Percentiles rank a stretch among this genome's conserved stretches.
Conservation (phyloP, 2,113 vertebrate genomes). For the Nycticryphes semicollaris region DNA sequence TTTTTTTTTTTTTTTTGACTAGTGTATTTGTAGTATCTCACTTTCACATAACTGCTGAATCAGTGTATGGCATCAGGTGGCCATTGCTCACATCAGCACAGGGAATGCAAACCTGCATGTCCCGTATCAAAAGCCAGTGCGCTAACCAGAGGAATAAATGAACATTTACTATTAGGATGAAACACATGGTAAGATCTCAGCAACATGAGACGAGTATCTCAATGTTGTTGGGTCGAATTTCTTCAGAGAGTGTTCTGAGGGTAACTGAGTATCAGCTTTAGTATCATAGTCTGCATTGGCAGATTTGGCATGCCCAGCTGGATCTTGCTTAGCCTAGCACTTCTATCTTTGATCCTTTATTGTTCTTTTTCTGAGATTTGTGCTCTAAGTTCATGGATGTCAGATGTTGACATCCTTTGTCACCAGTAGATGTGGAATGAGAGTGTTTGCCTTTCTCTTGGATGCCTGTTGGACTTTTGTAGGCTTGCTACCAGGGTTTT, state of each 20-base stretch:
- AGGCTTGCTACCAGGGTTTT: neutral
- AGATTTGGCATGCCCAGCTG: neutral
- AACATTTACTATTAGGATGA: neutral
- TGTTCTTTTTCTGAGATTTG: neutral
- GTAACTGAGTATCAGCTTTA: neutral
- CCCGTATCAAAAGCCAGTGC: neutral
- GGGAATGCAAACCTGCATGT: neutral
- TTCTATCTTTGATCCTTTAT: neutral
- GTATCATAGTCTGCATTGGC: neutral
- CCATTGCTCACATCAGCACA: neutral
- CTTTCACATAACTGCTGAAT: neutral
- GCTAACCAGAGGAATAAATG: neutral
- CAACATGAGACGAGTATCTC: neutral
- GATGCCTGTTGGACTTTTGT: neutral
- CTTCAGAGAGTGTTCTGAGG: neutral
- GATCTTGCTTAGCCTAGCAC: neutral
- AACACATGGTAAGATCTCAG: neutral
- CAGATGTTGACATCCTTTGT: neutral
- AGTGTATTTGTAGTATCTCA: neutral
- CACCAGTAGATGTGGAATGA: neutral
- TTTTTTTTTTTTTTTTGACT: no score
- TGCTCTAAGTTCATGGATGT: neutral
- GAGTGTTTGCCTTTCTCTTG: neutral
- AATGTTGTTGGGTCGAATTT: neutral
- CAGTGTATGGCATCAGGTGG: neutral